Base-by-base conservation (phyloP, 2,797 vertebrate species). In the Malacoraja senta region DNA sequence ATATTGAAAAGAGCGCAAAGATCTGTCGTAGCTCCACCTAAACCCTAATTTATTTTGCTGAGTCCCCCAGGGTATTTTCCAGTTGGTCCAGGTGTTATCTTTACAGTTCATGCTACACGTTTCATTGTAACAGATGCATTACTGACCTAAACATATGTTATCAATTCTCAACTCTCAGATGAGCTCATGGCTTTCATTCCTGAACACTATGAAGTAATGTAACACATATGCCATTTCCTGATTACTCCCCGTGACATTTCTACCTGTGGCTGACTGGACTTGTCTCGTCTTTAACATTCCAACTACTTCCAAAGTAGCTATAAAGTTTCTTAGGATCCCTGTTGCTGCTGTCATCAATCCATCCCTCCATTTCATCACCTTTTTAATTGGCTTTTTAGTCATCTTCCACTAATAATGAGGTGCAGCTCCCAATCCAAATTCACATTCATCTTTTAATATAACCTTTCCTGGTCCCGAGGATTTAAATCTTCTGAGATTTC, bases 201-300 rank as follows among this genome's bases (percentile, higher is more conserved):
- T 26, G 84, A 88, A 35, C 84, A 88, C 84, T 88, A 88, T 88
- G 84, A 88, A 88, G 17, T 88, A 88, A 88, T 88, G 32, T 68
- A 88, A 68, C 84, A 68, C 84, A 88, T 88, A 63, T 88, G 84
- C n/a, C 63, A 68, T 88, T 88, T 88, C 84, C 84, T 68, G 83
- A 86, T 63, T 61, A 35, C n/a, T 8, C n/a, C 61, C 17, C 84
- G 35, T 68, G 63, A 88, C 13, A 68, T 88, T 88, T 65, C 58
- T 32, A 88, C 84, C 84, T 88, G 84, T 35, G 61, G 61, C 61
- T 88, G 17, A 68, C 84, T 35, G 61, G 8, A 65, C 84, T 63
- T 65, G 83, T 86, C 83, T 61, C 29, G 58, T 65, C 58, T 86
- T 86, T 32, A 65, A 86, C 83, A 65, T 63, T 86, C 83, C 58